A percentile compares a stretch with the other conserved stretches of the same genome.
Evolutionary conservation across 2,888 invertebrate genomes (phyloP).

Genomic region (Pammene fasciana): DNA sequence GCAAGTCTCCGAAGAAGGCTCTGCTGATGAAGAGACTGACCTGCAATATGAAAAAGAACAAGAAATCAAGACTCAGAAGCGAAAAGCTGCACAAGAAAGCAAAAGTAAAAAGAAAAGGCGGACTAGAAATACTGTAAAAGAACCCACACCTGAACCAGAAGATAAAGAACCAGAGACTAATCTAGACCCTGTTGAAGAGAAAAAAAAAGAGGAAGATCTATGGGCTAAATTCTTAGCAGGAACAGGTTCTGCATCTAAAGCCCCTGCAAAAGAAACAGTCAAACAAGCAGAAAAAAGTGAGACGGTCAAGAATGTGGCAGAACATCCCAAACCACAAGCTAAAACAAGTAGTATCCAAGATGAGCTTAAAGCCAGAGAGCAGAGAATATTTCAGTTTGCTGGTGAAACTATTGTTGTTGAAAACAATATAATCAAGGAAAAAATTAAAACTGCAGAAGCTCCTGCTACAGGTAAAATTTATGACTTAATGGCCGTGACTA

Average conservation of each 20-base stretch:
- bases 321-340: slow-evolving; percentile 44
- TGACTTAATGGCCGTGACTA: neutral
- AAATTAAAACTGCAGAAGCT: slow-evolving; percentile 64
- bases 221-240: slow-evolving; percentile 92
- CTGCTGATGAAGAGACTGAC: slow-evolving; percentile 85
- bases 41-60: slow-evolving; percentile 80
- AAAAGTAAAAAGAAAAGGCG: slow-evolving; percentile 63
- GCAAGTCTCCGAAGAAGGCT: slow-evolving; percentile 86
- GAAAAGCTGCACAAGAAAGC: slow-evolving; percentile 56
- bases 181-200: slow-evolving; percentile 84
- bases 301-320: slow-evolving; percentile 33
- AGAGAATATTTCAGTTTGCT: slow-evolving; percentile 92
- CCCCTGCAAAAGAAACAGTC: slow-evolving; percentile 44
- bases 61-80: slow-evolving; percentile 65
- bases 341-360: slow-evolving; percentile 54
- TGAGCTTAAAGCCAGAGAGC: slow-evolving; percentile 82
- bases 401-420: slow-evolving; percentile 89
- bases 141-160: slow-evolving; percentile 56
- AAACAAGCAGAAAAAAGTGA: slow-evolving; percentile 45
- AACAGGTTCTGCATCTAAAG: slow-evolving; percentile 79
- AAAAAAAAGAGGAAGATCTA: slow-evolving; percentile 88
- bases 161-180: slow-evolving; percentile 53
- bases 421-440: slow-evolving; percentile 72
- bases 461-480: slow-evolving; percentile 58
- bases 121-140: slow-evolving; percentile 51